These are phyloP conservation scores for Rhagophthalmus giganteus DNA, from an alignment of 2,888 invertebrate species.

Conservation along the genomic window DNA sequence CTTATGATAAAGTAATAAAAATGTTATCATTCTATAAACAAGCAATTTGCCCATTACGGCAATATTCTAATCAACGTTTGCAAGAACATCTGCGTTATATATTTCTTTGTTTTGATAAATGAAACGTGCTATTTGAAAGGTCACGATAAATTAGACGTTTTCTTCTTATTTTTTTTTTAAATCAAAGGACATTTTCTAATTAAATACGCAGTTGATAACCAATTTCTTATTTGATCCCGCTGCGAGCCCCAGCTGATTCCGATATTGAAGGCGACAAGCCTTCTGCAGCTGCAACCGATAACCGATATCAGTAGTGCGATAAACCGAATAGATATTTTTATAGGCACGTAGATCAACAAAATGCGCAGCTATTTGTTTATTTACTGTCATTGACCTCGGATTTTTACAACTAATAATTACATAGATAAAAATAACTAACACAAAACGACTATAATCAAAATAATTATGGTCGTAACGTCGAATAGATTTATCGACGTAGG, in stretches of 20 bases:
- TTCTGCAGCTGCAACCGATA: slow-evolving; percentile 36
- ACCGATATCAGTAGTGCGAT: slow-evolving; percentile 24
- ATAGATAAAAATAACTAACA: slow-evolving; percentile 22
- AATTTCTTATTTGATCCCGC: too few species aligned
- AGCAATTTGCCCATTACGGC: slow-evolving; percentile 10
- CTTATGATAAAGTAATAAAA: slow-evolving; percentile 9
- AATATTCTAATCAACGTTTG: slow-evolving; percentile 12
- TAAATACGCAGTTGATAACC: not conserved
- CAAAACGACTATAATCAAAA: slow-evolving; percentile 19
- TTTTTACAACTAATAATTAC: slow-evolving; percentile 25
- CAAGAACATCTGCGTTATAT: slow-evolving; percentile 24
- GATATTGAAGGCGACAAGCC: slow-evolving; percentile 34
- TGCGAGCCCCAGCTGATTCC: slow-evolving; percentile 10
- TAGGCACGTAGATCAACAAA: slow-evolving; percentile 20
- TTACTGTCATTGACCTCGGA: slow-evolving; percentile 28
- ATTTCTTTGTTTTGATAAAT: slow-evolving; percentile 12
- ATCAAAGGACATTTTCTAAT: not conserved
- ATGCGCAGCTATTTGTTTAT: slow-evolving; percentile 26
- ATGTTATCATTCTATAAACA: slow-evolving; percentile 18
- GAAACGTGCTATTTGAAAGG: slow-evolving; percentile 23
- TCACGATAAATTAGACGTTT: slow-evolving; percentile 11
- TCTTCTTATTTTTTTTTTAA: not conserved
- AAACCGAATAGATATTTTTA: not conserved
- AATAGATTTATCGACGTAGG: slow-evolving; percentile 10
- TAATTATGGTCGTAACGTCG: slow-evolving; percentile 13